Conservation (phyloP, 2,888 invertebrate species). For the Lasioglossum malachurum region DNA sequence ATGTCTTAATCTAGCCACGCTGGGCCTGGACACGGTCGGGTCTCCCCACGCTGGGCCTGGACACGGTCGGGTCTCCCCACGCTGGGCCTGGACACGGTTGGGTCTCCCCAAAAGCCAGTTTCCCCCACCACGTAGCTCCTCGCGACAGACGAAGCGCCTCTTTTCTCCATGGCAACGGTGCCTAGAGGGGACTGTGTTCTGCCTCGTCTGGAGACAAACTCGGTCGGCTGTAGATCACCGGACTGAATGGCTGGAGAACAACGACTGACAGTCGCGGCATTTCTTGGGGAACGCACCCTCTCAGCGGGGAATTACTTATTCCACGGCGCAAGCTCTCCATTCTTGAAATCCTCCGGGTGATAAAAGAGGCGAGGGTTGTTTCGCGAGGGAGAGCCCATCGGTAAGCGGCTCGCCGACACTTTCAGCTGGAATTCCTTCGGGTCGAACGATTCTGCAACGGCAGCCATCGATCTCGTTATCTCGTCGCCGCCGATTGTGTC, state of each 20-base stretch:
- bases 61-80: too few relatives aligned
- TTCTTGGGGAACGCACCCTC: not conserved
- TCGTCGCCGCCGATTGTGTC: constrained; percentile 50
- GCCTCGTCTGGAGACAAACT: too few relatives aligned
- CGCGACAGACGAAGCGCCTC: too few relatives aligned
- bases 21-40: too few relatives aligned
- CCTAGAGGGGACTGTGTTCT: too few relatives aligned
- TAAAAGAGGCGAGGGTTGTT: not conserved
- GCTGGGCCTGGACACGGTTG: too few relatives aligned
- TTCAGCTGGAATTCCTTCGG: constrained; percentile 27
- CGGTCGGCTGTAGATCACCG: too few relatives aligned
- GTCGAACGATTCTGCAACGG: constrained; percentile 13
- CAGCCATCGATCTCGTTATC: constrained; percentile 53
- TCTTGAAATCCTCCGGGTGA: not conserved
- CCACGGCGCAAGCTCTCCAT: not conserved
- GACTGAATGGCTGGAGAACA: not conserved
- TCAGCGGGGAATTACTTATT: constrained; percentile 7
- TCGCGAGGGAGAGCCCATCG: not conserved
- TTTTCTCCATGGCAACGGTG: too few relatives aligned
- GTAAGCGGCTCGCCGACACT: constrained; percentile 23
- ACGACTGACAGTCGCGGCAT: not conserved
- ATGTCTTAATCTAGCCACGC: too few relatives aligned
- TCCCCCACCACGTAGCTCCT: too few relatives aligned
- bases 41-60: too few relatives aligned
- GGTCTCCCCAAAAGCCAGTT: too few relatives aligned